These are phyloP conservation scores for Metopolophium dirhodum DNA, from an alignment of 1,140 invertebrate genomes.

Conservation along the genomic window DNA sequence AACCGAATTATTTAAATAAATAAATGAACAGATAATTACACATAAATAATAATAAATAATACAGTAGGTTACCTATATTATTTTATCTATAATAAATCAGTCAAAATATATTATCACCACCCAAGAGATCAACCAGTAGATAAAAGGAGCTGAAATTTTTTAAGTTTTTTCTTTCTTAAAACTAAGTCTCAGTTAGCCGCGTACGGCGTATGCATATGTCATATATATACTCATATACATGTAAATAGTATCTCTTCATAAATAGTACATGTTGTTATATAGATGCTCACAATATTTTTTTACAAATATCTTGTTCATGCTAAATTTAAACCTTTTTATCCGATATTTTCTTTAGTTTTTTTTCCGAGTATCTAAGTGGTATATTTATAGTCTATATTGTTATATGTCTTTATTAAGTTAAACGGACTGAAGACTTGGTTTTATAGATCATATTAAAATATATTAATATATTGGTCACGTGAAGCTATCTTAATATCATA, in stretches of 20 bases:
- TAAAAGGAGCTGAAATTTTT: neutral
- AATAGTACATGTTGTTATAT: neutral
- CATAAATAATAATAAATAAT: neutral
- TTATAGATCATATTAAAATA: neutral
- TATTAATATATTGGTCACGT: neutral
- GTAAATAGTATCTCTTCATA: neutral
- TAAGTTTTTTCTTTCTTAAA: neutral
- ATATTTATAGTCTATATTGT: neutral
- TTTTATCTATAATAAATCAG: neutral
- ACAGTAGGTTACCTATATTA: neutral
- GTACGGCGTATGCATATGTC: neutral
- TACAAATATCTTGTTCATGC: neutral
- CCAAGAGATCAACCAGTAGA: neutral
- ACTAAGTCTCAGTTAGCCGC: neutral
- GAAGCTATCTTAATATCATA: neutral
- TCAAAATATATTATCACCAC: neutral
- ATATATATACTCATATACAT: neutral
- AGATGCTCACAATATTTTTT: neutral
- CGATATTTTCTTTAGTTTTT: neutral
- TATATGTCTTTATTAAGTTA: neutral
- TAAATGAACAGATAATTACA: neutral
- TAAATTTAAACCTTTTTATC: neutral
- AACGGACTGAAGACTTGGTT: neutral
- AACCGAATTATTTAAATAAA: neutral
- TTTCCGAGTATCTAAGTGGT: neutral